These are phyloP conservation scores for Astreopora myriophthalma DNA, from an alignment of 64 coral and sea anemone species.

Conservation along the genomic window DNA sequence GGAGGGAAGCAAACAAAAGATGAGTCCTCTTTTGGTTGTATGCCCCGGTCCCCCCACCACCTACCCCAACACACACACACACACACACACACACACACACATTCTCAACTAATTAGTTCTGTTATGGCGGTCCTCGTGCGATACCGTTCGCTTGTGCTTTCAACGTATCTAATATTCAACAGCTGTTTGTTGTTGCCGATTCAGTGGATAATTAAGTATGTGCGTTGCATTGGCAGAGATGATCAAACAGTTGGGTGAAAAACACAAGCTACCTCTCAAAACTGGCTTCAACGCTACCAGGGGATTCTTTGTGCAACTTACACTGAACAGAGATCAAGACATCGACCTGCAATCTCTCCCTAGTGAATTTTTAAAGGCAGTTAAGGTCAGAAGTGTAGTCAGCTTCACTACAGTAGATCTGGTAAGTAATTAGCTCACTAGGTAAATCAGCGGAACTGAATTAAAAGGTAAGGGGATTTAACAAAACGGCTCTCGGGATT, in stretches of 20 bases:
- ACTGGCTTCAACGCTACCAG: conserved; percentile 86
- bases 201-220: not conserved
- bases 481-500: too few relatives aligned
- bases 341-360: conserved; percentile 62
- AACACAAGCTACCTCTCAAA: conserved; percentile 85
- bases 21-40: too few relatives aligned
- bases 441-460: too few relatives aligned
- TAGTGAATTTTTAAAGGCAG: conserved; percentile 78
- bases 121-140: too few relatives aligned
- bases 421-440: conserved; percentile 40
- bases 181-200: not conserved
- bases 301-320: conserved; percentile 84
- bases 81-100: too few relatives aligned
- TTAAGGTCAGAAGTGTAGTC: conserved; percentile 69
- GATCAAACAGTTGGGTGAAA: conserved; percentile 82
- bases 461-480: too few relatives aligned
- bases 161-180: too few relatives aligned
- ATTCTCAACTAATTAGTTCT: too few relatives aligned
- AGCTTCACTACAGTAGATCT: conserved; percentile 86
- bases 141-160: too few relatives aligned
- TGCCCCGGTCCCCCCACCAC: too few relatives aligned
- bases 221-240: conserved; percentile 46
- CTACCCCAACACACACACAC: too few relatives aligned
- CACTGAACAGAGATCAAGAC: conserved; percentile 44
- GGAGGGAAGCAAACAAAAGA: too few relatives aligned